Evolutionary conservation across 1,140 invertebrate species (phyloP).

Genomic region (Gyrodactylus salaris): DNA sequence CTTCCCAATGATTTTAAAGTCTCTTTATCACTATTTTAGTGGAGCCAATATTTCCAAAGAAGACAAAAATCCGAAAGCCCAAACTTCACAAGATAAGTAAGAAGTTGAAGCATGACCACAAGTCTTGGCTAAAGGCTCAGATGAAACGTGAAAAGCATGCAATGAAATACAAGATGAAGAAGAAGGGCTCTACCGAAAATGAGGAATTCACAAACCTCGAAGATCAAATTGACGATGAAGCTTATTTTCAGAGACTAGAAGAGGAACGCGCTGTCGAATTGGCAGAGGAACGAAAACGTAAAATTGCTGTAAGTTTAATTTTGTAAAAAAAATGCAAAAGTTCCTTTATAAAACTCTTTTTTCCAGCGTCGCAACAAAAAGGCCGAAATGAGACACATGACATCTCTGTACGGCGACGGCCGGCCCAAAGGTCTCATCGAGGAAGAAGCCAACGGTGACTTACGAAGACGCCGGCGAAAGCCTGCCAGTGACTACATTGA

Average conservation of each 20-base stretch:
- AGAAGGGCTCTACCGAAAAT: background rate
- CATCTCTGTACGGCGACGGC: background rate
- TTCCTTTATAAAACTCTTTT: too few species aligned
- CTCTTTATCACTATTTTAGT: background rate
- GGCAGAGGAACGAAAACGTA: background rate
- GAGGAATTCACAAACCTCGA: background rate
- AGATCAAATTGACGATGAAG: constrained; percentile 2
- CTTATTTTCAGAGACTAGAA: constrained; percentile 1
- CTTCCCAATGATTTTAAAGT: background rate
- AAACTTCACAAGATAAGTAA: background rate
- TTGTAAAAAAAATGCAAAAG: too few species aligned
- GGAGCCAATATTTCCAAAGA: background rate
- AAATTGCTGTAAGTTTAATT: background rate
- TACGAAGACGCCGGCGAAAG: background rate
- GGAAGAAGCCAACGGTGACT: background rate
- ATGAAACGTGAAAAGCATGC: too few species aligned
- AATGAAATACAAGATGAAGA: too few species aligned
- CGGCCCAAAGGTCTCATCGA: background rate
- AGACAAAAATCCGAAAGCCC: background rate
- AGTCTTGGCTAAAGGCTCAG: background rate
- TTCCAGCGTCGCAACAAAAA: background rate
- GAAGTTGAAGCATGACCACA: background rate
- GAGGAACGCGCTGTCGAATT: background rate
- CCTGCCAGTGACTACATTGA: background rate
- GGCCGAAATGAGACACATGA: background rate